Evolutionary conservation across 2,797 vertebrate species (phyloP).

Genomic region (Margarornis squamiger): DNA sequence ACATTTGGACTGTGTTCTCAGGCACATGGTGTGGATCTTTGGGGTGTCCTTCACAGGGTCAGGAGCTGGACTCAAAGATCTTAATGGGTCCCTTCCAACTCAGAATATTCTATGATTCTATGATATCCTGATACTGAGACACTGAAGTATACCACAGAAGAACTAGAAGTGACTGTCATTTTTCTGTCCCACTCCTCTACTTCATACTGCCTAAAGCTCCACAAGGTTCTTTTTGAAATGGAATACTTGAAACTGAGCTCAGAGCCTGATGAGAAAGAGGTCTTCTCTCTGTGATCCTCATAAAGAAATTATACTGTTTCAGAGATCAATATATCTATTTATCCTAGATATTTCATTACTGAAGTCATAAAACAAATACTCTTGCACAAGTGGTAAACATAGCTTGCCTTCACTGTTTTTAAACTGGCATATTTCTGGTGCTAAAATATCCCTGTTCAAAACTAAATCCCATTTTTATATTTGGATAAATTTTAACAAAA

Average conservation of each 20-base stretch:
- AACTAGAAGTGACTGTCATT: neutral
- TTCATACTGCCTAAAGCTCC: neutral
- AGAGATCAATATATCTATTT: neutral
- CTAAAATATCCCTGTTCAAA: neutral
- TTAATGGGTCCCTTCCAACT: neutral
- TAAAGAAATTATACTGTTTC: neutral
- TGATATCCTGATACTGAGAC: neutral
- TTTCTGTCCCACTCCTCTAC: neutral
- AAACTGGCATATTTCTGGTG: neutral
- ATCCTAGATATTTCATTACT: neutral
- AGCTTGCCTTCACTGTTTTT: neutral
- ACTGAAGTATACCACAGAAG: neutral
- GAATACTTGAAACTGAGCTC: neutral
- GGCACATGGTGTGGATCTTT: neutral
- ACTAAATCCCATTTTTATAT: neutral
- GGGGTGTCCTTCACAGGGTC: neutral
- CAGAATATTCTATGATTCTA: neutral
- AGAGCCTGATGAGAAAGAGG: neutral
- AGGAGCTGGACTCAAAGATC: accelerated
- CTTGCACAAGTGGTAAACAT: neutral
- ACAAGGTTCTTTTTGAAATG: neutral
- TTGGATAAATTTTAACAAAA: neutral
- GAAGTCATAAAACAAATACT: neutral
- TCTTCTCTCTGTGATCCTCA: neutral
- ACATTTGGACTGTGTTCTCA: neutral